These are phyloP conservation scores for Lacerta bilineata DNA, from an alignment of 2,797 vertebrate genomes.

Conservation along the genomic window DNA sequence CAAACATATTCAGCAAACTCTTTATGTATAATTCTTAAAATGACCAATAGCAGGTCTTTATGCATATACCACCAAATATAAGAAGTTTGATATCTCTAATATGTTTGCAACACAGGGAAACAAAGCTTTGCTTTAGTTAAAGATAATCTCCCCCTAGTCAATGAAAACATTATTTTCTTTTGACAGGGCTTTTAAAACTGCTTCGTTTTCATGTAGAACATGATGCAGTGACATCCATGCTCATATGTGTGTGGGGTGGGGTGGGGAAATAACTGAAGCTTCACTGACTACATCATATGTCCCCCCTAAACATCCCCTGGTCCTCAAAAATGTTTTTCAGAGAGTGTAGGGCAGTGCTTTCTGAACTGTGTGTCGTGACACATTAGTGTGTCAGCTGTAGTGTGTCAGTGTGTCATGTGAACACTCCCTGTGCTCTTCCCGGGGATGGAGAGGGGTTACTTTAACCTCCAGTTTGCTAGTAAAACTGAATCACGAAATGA, in stretches of 20 bases:
- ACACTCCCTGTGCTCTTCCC: too few species aligned
- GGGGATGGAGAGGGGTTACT: too few species aligned
- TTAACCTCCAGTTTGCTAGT: too few species aligned
- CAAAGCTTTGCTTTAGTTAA: constrained; percentile 1
- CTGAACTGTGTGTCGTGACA: too few species aligned
- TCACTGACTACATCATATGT: not conserved
- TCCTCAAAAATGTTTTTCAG: not conserved
- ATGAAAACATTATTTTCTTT: constrained; percentile 4
- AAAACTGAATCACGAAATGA: too few species aligned
- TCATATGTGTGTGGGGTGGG: not conserved
- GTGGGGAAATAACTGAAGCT: not conserved
- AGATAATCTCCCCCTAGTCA: constrained; percentile 4
- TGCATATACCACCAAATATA: not conserved
- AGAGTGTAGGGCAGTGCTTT: too few species aligned
- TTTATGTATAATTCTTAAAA: constrained; percentile 27
- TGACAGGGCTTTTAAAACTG: not conserved
- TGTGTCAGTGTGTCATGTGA: too few species aligned
- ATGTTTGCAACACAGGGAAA: not conserved
- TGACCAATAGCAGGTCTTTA: constrained; percentile 18
- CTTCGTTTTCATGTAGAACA: not conserved
- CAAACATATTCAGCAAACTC: constrained; percentile 13
- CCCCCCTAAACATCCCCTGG: too few species aligned
- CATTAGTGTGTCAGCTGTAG: too few species aligned
- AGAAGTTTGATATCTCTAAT: not conserved
- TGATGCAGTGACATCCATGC: not conserved